phyloP scores from a whole-genome alignment of 2,113 vertebrate genomes.

The Phrynocephalus versicolor region DNA sequence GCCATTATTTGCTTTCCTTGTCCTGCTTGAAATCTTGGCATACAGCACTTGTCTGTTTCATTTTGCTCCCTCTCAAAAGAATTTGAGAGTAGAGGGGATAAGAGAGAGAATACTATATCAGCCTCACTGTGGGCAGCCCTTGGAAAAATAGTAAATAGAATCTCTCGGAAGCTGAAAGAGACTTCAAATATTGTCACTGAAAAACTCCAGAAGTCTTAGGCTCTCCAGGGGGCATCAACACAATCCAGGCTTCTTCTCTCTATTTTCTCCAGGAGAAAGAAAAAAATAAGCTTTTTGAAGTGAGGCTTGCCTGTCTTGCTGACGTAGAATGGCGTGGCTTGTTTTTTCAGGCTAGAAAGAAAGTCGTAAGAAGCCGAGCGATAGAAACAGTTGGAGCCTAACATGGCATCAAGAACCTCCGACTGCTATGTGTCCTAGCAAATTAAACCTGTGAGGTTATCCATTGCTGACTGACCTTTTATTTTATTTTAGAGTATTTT shows the following conservation, averaged over 20 bases:
- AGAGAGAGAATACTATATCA: neutral
- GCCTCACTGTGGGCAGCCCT: neutral
- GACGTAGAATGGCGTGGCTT: neutral
- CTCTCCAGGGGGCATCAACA: slow-evolving; percentile 22
- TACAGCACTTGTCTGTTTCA: neutral
- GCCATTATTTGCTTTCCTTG: neutral
- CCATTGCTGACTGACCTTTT: too few relatives aligned
- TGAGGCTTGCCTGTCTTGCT: slow-evolving; percentile 23
- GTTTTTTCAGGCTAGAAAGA: neutral
- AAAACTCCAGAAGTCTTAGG: neutral
- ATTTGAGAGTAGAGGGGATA: neutral
- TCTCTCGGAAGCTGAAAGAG: slow-evolving; percentile 34
- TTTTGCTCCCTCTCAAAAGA: neutral
- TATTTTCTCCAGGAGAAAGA: neutral
- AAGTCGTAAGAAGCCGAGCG: neutral
- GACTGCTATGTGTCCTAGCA: neutral
- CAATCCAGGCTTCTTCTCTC: slow-evolving; percentile 16
- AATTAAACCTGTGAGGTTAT: too few relatives aligned
- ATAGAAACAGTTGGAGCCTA: neutral
- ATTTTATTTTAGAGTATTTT: too few relatives aligned
- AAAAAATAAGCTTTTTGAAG: slow-evolving; percentile 19
- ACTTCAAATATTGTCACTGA: slow-evolving; percentile 35
- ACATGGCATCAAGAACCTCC: neutral
- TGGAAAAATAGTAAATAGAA: neutral
- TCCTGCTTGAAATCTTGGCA: neutral